Base-by-base conservation (phyloP, 1,140 invertebrate species). In the Asobara japonica region DNA sequence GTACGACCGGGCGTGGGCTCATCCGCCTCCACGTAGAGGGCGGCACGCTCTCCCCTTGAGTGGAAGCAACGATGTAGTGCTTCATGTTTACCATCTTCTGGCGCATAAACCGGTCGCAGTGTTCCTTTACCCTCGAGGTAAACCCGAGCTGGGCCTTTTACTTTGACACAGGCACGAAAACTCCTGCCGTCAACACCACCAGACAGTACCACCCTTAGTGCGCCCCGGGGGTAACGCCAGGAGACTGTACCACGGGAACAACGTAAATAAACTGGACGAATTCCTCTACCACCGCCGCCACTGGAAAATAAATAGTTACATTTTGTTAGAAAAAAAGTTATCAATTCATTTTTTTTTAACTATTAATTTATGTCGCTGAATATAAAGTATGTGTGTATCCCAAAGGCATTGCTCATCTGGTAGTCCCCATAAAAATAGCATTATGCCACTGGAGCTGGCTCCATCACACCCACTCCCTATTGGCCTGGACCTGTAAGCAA, bases 181-280 rank as follows among this genome's bases (percentile, higher is more conserved):
- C 92, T 90, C n/a, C 85, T 85, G 29, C 90, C 89, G 67, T 89
- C 89, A 10, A 87, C 88, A 0, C 89, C 74, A 45, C 92, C 80
- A 66, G 89, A 88, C 29, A 94, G 88, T 5, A 94, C 89, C 7
- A 95, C 88, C 13, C 93, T 83, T 3, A 95, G 82, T 0, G 93
- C 94, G 0, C 93, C 94, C 7, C 91, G 88, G 0, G 94, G 93
- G 82, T 94, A 94, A 67, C 90, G 82, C 94, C 94, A 95, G 2
- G 88, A 87, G 0, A 95, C 89, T 0, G 87, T 86, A 11, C 94
- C 94, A 64, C 92, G 91, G 1, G 91, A 88, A 77, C 94, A 95
- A 20, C 93, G 89, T 22, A 95, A 89, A 84, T 94, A 94, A 5
- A 94, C 92, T 0, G 93, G 93, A 27, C 92, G 91, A 6, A 95